Percentiles rank a stretch among this genome's conserved stretches.
These are phyloP conservation scores for Chouioia cunea DNA, from an alignment of 2,888 invertebrate species.

Conservation along the genomic window DNA sequence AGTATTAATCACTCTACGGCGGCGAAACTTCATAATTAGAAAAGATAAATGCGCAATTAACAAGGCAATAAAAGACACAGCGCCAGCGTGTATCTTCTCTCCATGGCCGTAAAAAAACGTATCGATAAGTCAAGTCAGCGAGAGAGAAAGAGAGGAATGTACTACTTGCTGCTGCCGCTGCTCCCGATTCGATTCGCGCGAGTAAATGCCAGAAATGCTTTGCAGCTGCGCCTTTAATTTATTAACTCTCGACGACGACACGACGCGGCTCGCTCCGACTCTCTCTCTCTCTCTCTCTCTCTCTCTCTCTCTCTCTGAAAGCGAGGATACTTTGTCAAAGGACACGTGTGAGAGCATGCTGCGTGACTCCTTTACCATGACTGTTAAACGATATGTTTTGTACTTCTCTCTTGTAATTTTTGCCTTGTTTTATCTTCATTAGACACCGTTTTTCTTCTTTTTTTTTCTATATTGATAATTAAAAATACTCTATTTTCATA, in stretches of 20 bases:
- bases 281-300: too few relatives aligned
- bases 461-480: too few relatives aligned
- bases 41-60: slow-evolving; percentile 46
- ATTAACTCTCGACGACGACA: slow-evolving; percentile 26
- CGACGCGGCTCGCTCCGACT: not conserved
- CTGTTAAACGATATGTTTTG: too few relatives aligned
- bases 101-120: slow-evolving; percentile 25
- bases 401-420: too few relatives aligned
- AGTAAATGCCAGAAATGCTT: slow-evolving; percentile 24
- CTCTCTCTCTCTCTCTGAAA: too few relatives aligned
- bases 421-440: too few relatives aligned
- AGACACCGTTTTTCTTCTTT: too few relatives aligned
- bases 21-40: slow-evolving; percentile 40
- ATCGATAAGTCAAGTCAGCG: slow-evolving; percentile 19
- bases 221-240: slow-evolving; percentile 30
- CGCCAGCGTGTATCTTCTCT: not conserved
- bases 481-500: too few relatives aligned
- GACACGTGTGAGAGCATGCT: not conserved
- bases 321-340: not conserved
- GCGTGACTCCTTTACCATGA: too few relatives aligned
- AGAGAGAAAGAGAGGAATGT: slow-evolving; percentile 25
- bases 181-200: slow-evolving; percentile 38
- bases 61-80: slow-evolving; percentile 33
- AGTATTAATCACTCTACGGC: slow-evolving; percentile 30
- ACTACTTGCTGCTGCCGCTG: too few relatives aligned